Conservation (phyloP, 1,140 invertebrate genomes). For the Diachasmimorpha longicaudata region DNA sequence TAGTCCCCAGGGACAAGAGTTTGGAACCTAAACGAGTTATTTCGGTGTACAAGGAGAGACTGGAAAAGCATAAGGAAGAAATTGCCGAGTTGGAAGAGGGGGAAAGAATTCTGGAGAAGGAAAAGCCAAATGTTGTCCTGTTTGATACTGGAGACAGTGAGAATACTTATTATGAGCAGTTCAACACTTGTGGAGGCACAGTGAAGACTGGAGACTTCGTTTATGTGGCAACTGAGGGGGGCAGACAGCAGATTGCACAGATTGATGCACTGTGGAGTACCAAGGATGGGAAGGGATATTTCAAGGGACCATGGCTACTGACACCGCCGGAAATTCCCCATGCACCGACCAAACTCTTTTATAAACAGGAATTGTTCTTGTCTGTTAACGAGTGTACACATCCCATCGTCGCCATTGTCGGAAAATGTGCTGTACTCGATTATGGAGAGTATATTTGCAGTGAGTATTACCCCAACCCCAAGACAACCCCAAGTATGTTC, state of each 20-base stretch:
- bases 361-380: constrained; percentile 93
- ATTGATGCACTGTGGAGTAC: constrained; percentile 94
- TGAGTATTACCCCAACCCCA: constrained; percentile 59
- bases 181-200: constrained; percentile 81
- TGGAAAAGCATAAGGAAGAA: constrained; percentile 91
- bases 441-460: constrained; percentile 90
- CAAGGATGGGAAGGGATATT: constrained; percentile 84
- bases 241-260: constrained; percentile 88
- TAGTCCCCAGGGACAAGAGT: constrained; percentile 74
- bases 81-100: constrained; percentile 83
- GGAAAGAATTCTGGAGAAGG: constrained; percentile 79
- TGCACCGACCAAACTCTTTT: constrained; percentile 80
- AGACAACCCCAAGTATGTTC: too few species aligned
- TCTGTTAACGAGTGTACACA: constrained; percentile 92
- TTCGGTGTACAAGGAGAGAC: constrained; percentile 90
- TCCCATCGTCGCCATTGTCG: constrained; percentile 87
- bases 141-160: constrained; percentile 74
- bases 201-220: constrained; percentile 93
- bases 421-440: constrained; percentile 90
- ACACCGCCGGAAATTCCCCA: constrained; percentile 85
- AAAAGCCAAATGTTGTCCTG: constrained; percentile 79
- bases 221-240: constrained; percentile 86
- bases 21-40: constrained; percentile 86
- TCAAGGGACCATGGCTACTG: constrained; percentile 93
- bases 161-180: constrained; percentile 91